Percentiles rank a stretch among this genome's conserved stretches.
Conservation (phyloP, 2,113 vertebrate species). For the Onychorhynchus coronatus region DNA sequence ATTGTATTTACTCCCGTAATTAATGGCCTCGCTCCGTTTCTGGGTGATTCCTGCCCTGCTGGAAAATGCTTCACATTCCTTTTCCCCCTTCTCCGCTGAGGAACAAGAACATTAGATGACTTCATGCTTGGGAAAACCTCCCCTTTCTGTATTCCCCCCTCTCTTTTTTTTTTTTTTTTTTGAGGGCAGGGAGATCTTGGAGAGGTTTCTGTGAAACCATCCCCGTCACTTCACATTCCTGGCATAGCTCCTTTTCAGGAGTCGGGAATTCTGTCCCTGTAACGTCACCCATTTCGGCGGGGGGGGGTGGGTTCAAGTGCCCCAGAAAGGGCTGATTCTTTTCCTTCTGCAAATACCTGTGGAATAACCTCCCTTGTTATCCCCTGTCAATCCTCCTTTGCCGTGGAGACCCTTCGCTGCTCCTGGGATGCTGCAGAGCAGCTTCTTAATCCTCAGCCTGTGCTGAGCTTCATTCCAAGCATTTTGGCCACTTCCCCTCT, state of each 20-base stretch:
- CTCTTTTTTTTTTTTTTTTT: too few relatives aligned
- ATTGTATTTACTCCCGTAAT: conserved; percentile 11
- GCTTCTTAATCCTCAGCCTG: not conserved
- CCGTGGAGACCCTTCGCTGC: not conserved
- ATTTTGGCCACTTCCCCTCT: not conserved
- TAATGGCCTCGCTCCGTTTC: not conserved
- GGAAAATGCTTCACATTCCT: conserved; percentile 26
- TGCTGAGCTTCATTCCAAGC: not conserved
- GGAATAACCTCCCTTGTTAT: not conserved
- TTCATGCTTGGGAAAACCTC: not conserved
- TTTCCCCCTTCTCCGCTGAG: not conserved
- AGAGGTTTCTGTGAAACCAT: conserved; percentile 7
- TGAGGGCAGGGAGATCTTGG: not conserved
- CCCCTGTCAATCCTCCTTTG: not conserved
- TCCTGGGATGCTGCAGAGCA: not conserved
- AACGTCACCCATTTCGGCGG: not conserved
- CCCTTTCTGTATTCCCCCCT: not conserved
- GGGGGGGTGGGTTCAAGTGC: not conserved
- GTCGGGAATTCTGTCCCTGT: not conserved
- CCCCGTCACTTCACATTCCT: conserved; percentile 1
- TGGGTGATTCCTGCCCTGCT: not conserved
- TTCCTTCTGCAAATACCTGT: not conserved
- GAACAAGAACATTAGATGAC: not conserved
- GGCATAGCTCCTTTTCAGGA: not conserved
- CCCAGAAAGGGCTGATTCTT: not conserved